Percentiles rank a stretch among this genome's conserved stretches.
These are phyloP conservation scores for Sander vitreus DNA, from an alignment of 2,113 vertebrate species.

Conservation along the genomic window DNA sequence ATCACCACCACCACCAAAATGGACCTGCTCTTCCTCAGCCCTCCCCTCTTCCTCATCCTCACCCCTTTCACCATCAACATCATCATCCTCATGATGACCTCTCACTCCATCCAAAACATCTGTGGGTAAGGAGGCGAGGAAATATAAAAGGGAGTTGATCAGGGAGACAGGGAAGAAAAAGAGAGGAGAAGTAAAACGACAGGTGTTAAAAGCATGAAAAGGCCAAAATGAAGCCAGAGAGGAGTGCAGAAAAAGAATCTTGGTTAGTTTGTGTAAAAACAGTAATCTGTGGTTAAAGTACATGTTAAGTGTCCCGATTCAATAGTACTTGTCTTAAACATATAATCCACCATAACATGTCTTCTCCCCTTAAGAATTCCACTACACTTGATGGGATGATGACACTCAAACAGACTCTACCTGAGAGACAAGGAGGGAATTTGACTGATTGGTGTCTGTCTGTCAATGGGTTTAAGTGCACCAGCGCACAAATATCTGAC, in stretches of 20 bases:
- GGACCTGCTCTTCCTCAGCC: constrained; percentile 54
- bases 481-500: constrained; percentile 22
- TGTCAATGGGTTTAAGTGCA: constrained; percentile 5
- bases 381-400: background rate
- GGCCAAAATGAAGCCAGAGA: background rate
- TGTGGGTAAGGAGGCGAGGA: constrained; percentile 43
- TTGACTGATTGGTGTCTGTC: constrained; percentile 14
- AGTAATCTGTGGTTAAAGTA: background rate
- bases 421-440: constrained; percentile 12
- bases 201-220: constrained; percentile 5
- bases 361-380: background rate
- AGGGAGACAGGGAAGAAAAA: background rate
- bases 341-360: background rate
- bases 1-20: constrained; percentile 12
- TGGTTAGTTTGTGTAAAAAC: constrained; percentile 45
- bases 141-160: background rate
- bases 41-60: constrained; percentile 64
- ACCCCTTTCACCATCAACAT: constrained; percentile 58
- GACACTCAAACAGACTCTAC: background rate
- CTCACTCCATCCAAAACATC: constrained; percentile 65
- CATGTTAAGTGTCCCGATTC: background rate
- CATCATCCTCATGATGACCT: constrained; percentile 51
- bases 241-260: constrained; percentile 3
- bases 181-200: constrained; percentile 1
- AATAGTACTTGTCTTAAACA: background rate